Percentiles rank a stretch among this genome's conserved stretches.
phyloP scores from a whole-genome alignment of 2,113 vertebrate genomes.

The Siphamia tubifer region DNA sequence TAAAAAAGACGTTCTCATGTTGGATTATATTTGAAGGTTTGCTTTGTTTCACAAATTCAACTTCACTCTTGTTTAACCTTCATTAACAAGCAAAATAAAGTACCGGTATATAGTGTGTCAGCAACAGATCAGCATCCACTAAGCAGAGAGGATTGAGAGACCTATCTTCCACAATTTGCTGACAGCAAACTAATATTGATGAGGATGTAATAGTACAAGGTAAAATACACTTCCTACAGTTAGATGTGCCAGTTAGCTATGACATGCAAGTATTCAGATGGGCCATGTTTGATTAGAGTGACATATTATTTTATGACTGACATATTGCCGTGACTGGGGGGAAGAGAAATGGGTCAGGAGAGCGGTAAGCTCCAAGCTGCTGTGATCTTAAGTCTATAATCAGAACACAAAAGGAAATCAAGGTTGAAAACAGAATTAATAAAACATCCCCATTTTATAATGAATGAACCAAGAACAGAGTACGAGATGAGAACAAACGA shows the following conservation, averaged over 20 bases:
- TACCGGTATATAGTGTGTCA: too few relatives aligned
- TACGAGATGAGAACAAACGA: constrained; percentile 1
- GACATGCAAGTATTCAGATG: constrained; percentile 20
- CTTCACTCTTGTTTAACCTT: background rate
- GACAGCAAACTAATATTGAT: constrained; percentile 2
- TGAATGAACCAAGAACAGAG: constrained; percentile 46
- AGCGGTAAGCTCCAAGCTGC: constrained; percentile 18
- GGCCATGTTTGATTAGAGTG: constrained; percentile 23
- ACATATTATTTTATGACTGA: constrained; percentile 48
- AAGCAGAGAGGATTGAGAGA: background rate
- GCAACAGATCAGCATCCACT: background rate
- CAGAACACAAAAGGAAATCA: constrained; percentile 54
- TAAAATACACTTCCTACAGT: constrained; percentile 19
- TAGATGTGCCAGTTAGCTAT: constrained; percentile 22
- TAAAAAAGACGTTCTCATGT: too few relatives aligned
- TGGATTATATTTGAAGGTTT: too few relatives aligned
- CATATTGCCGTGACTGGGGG: constrained; percentile 29
- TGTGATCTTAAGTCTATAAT: constrained; percentile 28
- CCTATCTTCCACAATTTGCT: background rate
- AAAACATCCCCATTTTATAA: constrained; percentile 63
- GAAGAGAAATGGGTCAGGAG: constrained; percentile 55
- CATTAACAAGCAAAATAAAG: background rate
- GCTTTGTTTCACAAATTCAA: background rate
- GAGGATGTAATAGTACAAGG: constrained; percentile 14
- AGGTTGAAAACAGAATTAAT: constrained; percentile 60